Base-by-base conservation (phyloP, 1,140 invertebrate genomes). In the Arctopsyche grandis region DNA sequence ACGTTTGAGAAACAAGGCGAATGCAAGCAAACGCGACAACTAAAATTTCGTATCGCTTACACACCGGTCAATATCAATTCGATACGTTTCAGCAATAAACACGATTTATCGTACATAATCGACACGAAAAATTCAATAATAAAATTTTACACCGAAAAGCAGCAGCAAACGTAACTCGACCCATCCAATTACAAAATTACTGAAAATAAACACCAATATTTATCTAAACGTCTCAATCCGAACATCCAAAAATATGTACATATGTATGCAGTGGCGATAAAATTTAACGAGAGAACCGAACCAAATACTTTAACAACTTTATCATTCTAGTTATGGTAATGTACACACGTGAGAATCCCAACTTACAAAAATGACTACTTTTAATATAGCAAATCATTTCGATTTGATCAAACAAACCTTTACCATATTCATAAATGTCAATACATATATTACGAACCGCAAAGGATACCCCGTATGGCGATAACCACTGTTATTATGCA, bases 271-370 rank as follows among this genome's bases (percentile, higher is more conserved):
- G 19, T 14, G 19, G 14, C 52, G 16, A 38, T 60, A 60, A 60
- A 60, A 60, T 60, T 60, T 60, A 60, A 60, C 56, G 56, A 21
- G 16, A 60, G 16, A 60, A 19, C 9, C 7, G 56, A 60, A 60
- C 56, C 21, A 16, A 21, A 60, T 60, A 60, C 16, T 16, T 21
- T 60, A 19, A 60, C 21, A 60, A 9, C 56, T 60, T 60, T 60
- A 60, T 60, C 56, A 19, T 19, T 60, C 21, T 5, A 60, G 56
- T 60, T 60, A 60, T 21, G 56, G 1, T 60, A 19, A 60, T 60
- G 9, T 38, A 4, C 29, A 38, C 29, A 1, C 29, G 7, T 38
- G 7, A 38, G 29, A 38, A 4, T 38, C 29, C 7, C 29, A 38
- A 38, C 29, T 1, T 38, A 38, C 7, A 38, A 38, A n/a, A 38